A percentile compares a stretch with the other conserved stretches of the same genome.
These are phyloP conservation scores for Drosophila flavopinicola DNA, from an alignment of 2,888 invertebrate genomes.

Conservation along the genomic window DNA sequence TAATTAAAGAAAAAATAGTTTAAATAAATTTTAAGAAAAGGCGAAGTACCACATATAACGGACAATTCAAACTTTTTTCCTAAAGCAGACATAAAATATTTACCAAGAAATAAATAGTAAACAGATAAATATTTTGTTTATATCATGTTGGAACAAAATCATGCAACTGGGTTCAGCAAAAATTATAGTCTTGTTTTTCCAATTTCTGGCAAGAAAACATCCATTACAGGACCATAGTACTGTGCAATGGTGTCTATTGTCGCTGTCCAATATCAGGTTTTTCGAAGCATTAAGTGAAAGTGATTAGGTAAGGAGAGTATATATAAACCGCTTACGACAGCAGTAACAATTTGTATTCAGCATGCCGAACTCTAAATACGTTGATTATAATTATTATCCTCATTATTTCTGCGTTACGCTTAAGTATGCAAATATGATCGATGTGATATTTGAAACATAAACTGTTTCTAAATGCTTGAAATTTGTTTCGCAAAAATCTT, in stretches of 20 bases:
- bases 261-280: slow-evolving; percentile 21
- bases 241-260: not conserved
- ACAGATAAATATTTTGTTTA: not conserved
- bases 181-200: not conserved
- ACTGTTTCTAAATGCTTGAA: too few species aligned
- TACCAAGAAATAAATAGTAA: not conserved
- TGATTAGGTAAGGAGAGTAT: slow-evolving; percentile 53
- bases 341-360: not conserved
- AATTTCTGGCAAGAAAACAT: not conserved
- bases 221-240: slow-evolving; percentile 7
- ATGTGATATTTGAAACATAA: too few species aligned
- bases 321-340: not conserved
- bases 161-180: too few species aligned
- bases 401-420: too few species aligned
- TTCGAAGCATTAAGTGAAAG: slow-evolving; percentile 18
- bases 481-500: not conserved
- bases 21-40: too few species aligned
- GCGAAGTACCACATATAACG: too few species aligned
- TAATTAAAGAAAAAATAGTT: too few species aligned
- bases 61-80: too few species aligned
- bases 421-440: too few species aligned
- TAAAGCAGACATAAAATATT: too few species aligned
- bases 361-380: not conserved
- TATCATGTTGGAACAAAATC: too few species aligned
- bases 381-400: not conserved